phyloP scores from a whole-genome alignment of 2,797 vertebrate species.

The Leptatherina wallacei region DNA sequence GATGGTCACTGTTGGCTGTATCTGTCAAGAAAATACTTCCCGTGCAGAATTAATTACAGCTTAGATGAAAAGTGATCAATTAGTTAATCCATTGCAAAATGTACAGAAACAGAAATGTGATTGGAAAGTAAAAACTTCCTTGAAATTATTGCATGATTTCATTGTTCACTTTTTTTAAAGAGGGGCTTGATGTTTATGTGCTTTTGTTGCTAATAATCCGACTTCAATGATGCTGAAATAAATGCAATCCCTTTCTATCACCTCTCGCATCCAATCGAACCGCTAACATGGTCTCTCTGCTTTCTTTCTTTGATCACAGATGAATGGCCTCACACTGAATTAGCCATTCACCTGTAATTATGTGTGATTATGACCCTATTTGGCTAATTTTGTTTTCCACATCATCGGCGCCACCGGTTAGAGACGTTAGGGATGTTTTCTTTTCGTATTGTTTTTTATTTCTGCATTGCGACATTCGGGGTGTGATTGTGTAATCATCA shows the following conservation, averaged over 20 bases:
- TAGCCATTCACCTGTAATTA: slow-evolving; percentile 37
- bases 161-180: not conserved
- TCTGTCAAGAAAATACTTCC: not conserved
- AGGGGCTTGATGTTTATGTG: not conserved
- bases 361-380: slow-evolving; percentile 30
- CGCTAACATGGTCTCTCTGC: slow-evolving; percentile 10
- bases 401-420: slow-evolving; percentile 26
- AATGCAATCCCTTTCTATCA: slow-evolving; percentile 18
- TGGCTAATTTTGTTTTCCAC: slow-evolving; percentile 47
- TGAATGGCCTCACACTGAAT: slow-evolving; percentile 29
- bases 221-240: slow-evolving; percentile 25
- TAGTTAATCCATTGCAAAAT: not conserved
- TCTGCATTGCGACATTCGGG: slow-evolving; percentile 73
- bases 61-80: not conserved
- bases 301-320: slow-evolving; percentile 32
- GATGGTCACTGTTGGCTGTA: not conserved
- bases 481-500: slow-evolving; percentile 72
- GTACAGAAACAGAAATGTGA: not conserved
- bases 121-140: not conserved
- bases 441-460: slow-evolving; percentile 43
- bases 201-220: slow-evolving; percentile 17
- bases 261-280: slow-evolving; percentile 30
- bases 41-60: not conserved
- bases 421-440: slow-evolving; percentile 39
- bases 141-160: not conserved